A percentile compares a stretch with the other conserved stretches of the same genome.
Conservation (phyloP, 2,888 invertebrate species). For the Merodon equestris region DNA sequence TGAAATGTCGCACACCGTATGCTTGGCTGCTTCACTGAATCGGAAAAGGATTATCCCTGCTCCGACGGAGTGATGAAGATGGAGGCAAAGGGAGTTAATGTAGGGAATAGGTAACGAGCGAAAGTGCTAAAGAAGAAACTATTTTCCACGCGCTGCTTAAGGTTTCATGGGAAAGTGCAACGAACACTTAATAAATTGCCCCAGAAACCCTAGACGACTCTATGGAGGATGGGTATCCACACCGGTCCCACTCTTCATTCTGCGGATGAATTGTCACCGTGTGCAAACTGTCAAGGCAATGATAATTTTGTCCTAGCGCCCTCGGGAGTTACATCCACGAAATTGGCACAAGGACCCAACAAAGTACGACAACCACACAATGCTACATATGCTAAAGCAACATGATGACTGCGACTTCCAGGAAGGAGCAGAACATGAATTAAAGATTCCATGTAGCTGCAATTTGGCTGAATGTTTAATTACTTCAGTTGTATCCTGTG, state of each 20-base stretch:
- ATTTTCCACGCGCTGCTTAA: conserved; percentile 39
- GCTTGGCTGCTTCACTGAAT: conserved; percentile 65
- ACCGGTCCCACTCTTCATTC: conserved; percentile 30
- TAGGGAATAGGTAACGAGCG: conserved; percentile 14
- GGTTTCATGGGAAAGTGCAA: conserved; percentile 21
- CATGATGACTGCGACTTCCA: background rate
- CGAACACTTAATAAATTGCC: conserved; percentile 65
- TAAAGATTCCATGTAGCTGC: conserved; percentile 39
- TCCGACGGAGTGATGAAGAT: conserved; percentile 17
- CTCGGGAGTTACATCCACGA: conserved; percentile 33
- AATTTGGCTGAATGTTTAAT: conserved; percentile 58
- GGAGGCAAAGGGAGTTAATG: conserved; percentile 13
- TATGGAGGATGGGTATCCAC: conserved; percentile 5
- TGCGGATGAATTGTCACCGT: conserved; percentile 58
- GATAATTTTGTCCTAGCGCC: conserved; percentile 53
- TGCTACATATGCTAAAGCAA: background rate
- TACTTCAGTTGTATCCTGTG: conserved; percentile 43
- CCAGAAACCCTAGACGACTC: conserved; percentile 46
- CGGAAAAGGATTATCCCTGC: conserved; percentile 62
- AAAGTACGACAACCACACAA: background rate
- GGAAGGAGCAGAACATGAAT: conserved; percentile 11
- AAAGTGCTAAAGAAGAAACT: conserved; percentile 52
- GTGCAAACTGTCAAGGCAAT: conserved; percentile 59
- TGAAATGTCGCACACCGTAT: conserved; percentile 65
- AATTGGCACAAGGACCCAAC: conserved; percentile 37